Evolutionary conservation across 1,140 invertebrate species (phyloP).

Genomic region (Magallana angulata): DNA sequence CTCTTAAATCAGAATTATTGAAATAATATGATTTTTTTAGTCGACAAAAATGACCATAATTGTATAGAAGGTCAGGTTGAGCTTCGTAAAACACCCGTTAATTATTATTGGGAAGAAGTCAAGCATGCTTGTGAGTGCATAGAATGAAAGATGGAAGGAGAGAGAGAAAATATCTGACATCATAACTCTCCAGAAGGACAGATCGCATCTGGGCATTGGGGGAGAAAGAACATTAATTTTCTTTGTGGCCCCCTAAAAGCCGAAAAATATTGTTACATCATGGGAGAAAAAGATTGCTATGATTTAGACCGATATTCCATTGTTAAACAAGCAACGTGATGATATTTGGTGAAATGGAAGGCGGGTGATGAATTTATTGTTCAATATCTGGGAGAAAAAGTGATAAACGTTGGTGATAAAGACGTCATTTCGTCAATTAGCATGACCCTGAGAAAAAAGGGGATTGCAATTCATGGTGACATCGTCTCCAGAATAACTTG

Average conservation of each 20-base stretch:
- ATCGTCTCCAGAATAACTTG: neutral
- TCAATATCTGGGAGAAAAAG: constrained; percentile 13
- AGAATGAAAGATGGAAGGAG: too few species aligned
- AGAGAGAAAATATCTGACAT: neutral
- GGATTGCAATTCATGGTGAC: neutral
- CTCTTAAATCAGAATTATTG: too few species aligned
- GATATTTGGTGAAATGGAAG: constrained; percentile 7
- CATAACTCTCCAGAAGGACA: neutral
- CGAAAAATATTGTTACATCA: constrained; percentile 29
- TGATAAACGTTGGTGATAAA: constrained; percentile 25
- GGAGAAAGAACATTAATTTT: constrained; percentile 17
- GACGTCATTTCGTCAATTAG: constrained; percentile 33
- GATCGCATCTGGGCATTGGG: neutral
- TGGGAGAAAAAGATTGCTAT: neutral
- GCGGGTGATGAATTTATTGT: constrained; percentile 8
- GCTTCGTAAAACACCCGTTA: neutral
- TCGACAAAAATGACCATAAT: neutral
- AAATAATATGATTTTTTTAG: neutral
- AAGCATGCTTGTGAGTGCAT: neutral
- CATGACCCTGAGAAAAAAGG: constrained; percentile 18
- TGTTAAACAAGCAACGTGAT: constrained; percentile 27
- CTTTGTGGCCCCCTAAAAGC: constrained; percentile 8
- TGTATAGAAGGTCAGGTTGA: neutral
- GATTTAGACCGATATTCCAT: neutral
- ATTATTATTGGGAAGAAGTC: neutral